These are phyloP conservation scores for Drosophila melanica DNA, from an alignment of 1,140 invertebrate genomes.

Conservation along the genomic window DNA sequence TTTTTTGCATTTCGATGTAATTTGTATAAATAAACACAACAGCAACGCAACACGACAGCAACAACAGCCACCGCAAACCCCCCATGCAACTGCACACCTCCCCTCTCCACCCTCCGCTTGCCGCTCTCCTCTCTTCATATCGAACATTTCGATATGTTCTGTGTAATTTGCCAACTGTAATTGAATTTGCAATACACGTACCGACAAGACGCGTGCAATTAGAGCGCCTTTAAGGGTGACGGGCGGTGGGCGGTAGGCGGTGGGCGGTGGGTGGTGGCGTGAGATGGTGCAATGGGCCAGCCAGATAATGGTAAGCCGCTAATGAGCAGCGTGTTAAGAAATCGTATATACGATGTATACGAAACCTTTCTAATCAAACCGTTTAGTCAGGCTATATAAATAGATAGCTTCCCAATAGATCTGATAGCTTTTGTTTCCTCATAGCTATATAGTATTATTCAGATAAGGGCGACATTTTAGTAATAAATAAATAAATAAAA, in stretches of 20 bases:
- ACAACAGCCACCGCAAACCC: not conserved
- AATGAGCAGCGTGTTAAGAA: conserved; percentile 21
- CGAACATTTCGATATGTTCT: conserved; percentile 44
- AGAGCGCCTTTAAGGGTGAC: conserved; percentile 12
- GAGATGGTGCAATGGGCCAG: not conserved
- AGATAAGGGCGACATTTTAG: not conserved
- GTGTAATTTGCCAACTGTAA: conserved; percentile 47
- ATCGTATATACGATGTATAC: not conserved
- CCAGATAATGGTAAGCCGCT: conserved; percentile 20
- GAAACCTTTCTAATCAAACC: not conserved
- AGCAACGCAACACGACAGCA: conserved; percentile 7
- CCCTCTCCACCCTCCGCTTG: not conserved
- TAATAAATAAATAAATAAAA: conserved; percentile 1
- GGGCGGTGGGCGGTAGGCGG: not conserved
- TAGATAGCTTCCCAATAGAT: conserved; percentile 16
- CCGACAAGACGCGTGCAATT: conserved; percentile 42
- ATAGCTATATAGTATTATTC: not conserved
- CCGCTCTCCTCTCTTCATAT: not conserved
- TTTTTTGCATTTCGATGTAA: conserved; percentile 58
- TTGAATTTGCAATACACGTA: conserved; percentile 57
- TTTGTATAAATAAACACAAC: conserved; percentile 74
- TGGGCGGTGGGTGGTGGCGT: not conserved
- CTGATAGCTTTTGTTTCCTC: conserved; percentile 4
- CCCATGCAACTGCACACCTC: not conserved
- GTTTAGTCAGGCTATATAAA: conserved; percentile 6